Conservation (phyloP, 2,113 vertebrate species). For the Nyctereutes procyonoides region DNA sequence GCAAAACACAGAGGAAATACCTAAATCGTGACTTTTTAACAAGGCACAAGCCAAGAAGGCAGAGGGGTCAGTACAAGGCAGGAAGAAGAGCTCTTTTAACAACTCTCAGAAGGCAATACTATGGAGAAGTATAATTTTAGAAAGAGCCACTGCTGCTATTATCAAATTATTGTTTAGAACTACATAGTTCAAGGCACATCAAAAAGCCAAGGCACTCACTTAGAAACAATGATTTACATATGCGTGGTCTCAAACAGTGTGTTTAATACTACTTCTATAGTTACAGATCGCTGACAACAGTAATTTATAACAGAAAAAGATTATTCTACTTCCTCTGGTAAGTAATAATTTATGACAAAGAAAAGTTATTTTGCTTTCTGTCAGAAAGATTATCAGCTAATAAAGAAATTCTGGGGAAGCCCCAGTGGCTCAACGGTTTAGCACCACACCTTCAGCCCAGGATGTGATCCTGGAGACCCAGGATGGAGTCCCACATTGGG, state of each 20-base stretch:
- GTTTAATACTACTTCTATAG: background rate
- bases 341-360: slow-evolving; percentile 22
- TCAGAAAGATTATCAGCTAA: slow-evolving; percentile 25
- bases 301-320: background rate
- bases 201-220: background rate
- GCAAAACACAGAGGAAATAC: background rate
- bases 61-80: background rate
- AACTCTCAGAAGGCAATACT: background rate
- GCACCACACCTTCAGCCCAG: too few relatives aligned
- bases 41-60: background rate
- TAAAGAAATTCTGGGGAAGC: background rate
- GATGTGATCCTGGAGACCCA: too few relatives aligned
- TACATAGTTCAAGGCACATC: background rate
- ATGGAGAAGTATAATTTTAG: background rate
- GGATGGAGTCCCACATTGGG: too few relatives aligned
- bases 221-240: slow-evolving; percentile 20
- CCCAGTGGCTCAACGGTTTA: too few relatives aligned
- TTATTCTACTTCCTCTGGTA: background rate
- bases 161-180: slow-evolving; percentile 48
- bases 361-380: background rate
- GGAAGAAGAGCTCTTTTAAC: background rate
- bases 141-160: background rate
- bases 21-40: background rate
- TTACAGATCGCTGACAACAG: background rate
- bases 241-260: background rate